Base-by-base conservation (phyloP, 2,888 invertebrate species). In the Dryomyza anilis region DNA sequence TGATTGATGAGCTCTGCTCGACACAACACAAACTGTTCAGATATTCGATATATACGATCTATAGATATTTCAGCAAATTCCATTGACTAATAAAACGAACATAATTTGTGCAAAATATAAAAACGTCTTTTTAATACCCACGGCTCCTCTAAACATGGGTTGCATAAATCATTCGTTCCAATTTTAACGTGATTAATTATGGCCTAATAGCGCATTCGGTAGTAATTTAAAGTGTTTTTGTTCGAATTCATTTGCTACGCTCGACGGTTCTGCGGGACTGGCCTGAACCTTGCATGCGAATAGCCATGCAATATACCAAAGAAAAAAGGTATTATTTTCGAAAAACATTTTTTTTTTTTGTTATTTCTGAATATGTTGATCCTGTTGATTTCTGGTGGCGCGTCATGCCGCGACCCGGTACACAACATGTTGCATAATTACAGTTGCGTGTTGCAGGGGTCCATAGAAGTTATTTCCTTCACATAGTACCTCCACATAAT, bases 131-230 rank as follows among this genome's bases (percentile, higher is more conserved):
- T n/a, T n/a, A n/a, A n/a, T n/a, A n/a, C n/a, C n/a, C n/a, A 50
- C 21, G 23, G 19, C 4, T n/a, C 48, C 48, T 10, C 21, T 12
- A 23, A 7, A 21, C 25, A 21, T 21, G 21, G 23, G 12, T 23
- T 0, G 19, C 21, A 50, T 50, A 23, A 50, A 50, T 50, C 48
- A 50, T 23, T 25, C 21, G 39, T 29, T 55, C 33, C 29, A 29
- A 55, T 33, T 33, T 55, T 29, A 29, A 55, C 27, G 36, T 33
- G 55, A 55, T 55, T 55, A 55, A 55, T 55, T 55, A 21, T 55
- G 19, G 16, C 30, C 19, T 55, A 55, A 55, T 55, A 55, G 55
- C 30, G 55, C 55, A 29, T 29, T 55, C 36, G 33, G 30, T 55
- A 55, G 19, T n/a, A n/a, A n/a, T n/a, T n/a, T n/a, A n/a, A n/a